Conservation (phyloP, 2,888 invertebrate genomes). For the Limnephilus marmoratus region DNA sequence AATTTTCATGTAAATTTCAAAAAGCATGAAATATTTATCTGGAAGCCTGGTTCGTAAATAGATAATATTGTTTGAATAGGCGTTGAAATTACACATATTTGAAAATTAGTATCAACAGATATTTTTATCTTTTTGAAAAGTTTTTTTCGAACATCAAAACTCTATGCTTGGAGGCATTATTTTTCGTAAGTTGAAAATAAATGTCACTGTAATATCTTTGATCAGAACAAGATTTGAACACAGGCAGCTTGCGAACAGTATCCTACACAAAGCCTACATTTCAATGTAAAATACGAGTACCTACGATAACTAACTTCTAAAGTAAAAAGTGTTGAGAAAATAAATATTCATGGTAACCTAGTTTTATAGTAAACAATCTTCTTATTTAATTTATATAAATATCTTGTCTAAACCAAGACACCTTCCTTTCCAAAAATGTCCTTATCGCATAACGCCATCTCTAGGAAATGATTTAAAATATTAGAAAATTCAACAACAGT, state of each 20-base stretch:
- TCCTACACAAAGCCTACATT: background rate
- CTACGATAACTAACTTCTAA: background rate
- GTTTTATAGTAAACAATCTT: slow-evolving; percentile 2
- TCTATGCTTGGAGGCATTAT: background rate
- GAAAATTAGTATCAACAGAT: background rate
- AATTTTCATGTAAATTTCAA: background rate
- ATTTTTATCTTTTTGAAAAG: background rate
- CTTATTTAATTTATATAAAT: background rate
- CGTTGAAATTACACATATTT: background rate
- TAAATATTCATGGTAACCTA: background rate
- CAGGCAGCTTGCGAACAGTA: background rate
- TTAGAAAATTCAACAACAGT: slow-evolving; percentile 38
- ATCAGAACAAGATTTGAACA: background rate
- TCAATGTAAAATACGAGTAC: slow-evolving; percentile 4
- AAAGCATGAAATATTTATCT: background rate
- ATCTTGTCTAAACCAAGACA: slow-evolving; percentile 14
- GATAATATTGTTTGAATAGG: background rate
- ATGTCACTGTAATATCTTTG: background rate
- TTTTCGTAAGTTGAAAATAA: background rate
- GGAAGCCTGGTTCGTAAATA: background rate
- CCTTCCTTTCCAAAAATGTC: background rate
- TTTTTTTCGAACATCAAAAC: background rate
- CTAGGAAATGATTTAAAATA: slow-evolving; percentile 32
- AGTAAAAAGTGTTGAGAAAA: slow-evolving; percentile 36
- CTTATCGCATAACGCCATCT: background rate